Conservation (phyloP, 2,113 vertebrate species). For the Delphinus delphis region DNA sequence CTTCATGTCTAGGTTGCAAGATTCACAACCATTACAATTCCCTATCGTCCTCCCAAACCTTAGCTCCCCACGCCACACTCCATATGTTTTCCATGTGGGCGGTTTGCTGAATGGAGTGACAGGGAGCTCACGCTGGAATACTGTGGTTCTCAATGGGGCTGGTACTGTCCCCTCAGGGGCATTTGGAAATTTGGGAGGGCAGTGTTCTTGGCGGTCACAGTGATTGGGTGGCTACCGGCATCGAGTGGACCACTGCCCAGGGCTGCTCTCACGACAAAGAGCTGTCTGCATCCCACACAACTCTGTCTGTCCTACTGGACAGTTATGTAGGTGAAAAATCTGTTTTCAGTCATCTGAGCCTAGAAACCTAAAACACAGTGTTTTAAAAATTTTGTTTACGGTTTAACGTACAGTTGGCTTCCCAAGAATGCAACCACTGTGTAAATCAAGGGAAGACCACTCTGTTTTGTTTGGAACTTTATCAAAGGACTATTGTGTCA, state of each 20-base stretch:
- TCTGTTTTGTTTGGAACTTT: neutral
- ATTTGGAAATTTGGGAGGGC: neutral
- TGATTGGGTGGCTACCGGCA: neutral
- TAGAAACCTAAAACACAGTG: neutral
- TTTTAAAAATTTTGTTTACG: neutral
- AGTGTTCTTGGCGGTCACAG: neutral
- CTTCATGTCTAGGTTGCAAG: accelerated
- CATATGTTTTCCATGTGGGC: neutral
- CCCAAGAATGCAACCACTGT: neutral
- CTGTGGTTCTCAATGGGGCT: neutral
- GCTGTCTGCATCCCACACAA: neutral
- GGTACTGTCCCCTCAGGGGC: neutral
- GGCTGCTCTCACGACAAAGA: neutral
- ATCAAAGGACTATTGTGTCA: neutral
- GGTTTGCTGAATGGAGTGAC: neutral
- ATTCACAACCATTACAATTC: neutral
- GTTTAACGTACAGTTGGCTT: neutral
- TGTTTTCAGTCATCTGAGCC: neutral
- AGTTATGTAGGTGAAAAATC: neutral
- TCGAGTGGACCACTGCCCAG: neutral
- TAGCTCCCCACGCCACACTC: accelerated
- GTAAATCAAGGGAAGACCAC: neutral
- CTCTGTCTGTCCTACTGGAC: neutral
- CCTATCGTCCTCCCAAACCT: neutral
- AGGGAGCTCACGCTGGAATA: neutral